Evolutionary conservation across 2,113 vertebrate species (phyloP).

Genomic region (Chaetorhynchus papuensis): DNA sequence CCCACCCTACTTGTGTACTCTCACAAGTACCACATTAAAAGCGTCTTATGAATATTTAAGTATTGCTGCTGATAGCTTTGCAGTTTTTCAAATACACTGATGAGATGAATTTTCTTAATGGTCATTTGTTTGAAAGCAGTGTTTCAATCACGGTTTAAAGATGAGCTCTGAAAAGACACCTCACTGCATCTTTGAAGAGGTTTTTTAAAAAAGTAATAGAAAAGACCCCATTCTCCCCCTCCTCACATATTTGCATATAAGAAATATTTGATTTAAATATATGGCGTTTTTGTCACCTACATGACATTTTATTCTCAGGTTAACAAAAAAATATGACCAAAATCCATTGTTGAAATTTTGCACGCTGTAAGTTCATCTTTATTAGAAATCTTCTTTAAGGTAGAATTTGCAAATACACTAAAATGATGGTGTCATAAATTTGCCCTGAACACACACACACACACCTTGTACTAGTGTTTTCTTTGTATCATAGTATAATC

Average conservation of each 20-base stretch:
- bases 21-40: not conserved
- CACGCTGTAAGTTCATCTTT: not conserved
- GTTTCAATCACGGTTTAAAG: not conserved
- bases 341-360: not conserved
- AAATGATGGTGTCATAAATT: not conserved
- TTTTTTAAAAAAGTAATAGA: not conserved
- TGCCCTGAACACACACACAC: not conserved
- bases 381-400: not conserved
- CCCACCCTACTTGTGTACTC: not conserved
- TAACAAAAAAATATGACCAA: not conserved
- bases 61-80: not conserved
- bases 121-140: not conserved
- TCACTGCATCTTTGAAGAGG: not conserved
- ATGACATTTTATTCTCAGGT: not conserved
- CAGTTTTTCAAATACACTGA: not conserved
- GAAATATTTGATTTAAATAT: not conserved
- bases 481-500: not conserved
- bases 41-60: not conserved
- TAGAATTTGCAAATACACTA: not conserved
- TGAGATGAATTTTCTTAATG: not conserved
- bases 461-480: not conserved
- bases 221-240: fast-evolving
- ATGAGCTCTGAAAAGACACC: not conserved
- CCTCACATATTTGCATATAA: not conserved
- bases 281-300: not conserved